These are phyloP conservation scores for Drosophila quinaria DNA, from an alignment of 2,888 invertebrate species.

Conservation along the genomic window DNA sequence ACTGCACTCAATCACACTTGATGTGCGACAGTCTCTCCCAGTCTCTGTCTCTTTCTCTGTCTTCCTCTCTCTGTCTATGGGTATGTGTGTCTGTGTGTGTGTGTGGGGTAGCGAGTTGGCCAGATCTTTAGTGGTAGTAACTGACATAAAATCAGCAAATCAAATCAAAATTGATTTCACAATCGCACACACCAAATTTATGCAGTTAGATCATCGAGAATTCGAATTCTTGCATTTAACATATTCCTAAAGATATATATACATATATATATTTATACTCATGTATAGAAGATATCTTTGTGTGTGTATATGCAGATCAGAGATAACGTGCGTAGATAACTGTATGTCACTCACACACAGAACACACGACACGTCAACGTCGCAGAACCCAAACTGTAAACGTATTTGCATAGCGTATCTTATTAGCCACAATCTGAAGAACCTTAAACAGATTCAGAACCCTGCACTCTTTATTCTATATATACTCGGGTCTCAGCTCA, in stretches of 20 bases:
- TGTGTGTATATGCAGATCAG: slow-evolving; percentile 12
- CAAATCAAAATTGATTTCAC: slow-evolving; percentile 74
- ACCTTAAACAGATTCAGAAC: slow-evolving; percentile 32
- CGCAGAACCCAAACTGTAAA: slow-evolving; percentile 17
- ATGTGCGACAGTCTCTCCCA: slow-evolving; percentile 33
- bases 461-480: slow-evolving; percentile 7
- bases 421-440: slow-evolving; percentile 49
- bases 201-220: slow-evolving; percentile 67
- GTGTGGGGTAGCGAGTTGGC: slow-evolving; percentile 41
- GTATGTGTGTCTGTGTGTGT: slow-evolving; percentile 6
- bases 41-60: background rate
- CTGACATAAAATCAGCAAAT: slow-evolving; percentile 73
- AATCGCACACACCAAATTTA: slow-evolving; percentile 56
- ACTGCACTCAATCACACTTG: slow-evolving; percentile 75
- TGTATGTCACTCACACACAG: slow-evolving; percentile 27
- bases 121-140: slow-evolving; percentile 33
- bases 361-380: slow-evolving; percentile 42
- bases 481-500: background rate
- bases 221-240: slow-evolving; percentile 36
- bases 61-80: background rate
- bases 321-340: slow-evolving; percentile 63
- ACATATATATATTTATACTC: slow-evolving; percentile 6
- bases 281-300: slow-evolving; percentile 1
- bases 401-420: slow-evolving; percentile 74
- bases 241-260: slow-evolving; percentile 32